Percentiles rank a stretch among this genome's conserved stretches.
Conservation (phyloP, 1,140 invertebrate species). For the Anadara kagoshimensis region DNA sequence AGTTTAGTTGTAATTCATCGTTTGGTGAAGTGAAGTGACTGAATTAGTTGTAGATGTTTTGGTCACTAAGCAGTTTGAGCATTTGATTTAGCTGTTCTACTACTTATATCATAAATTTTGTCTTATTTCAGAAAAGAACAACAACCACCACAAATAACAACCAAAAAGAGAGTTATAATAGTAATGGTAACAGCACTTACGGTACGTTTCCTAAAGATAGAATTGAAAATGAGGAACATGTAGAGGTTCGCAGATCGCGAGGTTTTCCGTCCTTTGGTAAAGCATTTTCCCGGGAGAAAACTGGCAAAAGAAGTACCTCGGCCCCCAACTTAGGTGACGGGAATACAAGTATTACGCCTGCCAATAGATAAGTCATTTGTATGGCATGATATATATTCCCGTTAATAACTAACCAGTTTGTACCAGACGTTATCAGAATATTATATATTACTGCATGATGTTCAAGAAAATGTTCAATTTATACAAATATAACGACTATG, state of each 20-base stretch:
- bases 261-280: constrained; percentile 82
- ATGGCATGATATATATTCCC: too few relatives aligned
- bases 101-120: constrained; percentile 23
- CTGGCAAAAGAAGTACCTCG: constrained; percentile 84
- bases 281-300: constrained; percentile 78
- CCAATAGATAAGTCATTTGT: constrained; percentile 17
- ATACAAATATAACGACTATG: too few relatives aligned
- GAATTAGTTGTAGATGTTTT: too few relatives aligned
- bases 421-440: too few relatives aligned
- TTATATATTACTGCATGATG: too few relatives aligned
- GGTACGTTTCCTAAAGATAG: constrained; percentile 66
- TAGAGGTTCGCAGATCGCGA: constrained; percentile 47
- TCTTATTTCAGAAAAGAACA: constrained; percentile 77
- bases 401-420: too few relatives aligned
- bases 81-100: too few relatives aligned
- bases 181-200: constrained; percentile 75
- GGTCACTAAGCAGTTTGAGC: too few relatives aligned
- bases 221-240: constrained; percentile 38
- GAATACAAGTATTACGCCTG: constrained; percentile 42
- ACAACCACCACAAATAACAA: constrained; percentile 74
- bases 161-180: constrained; percentile 69
- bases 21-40: too few relatives aligned
- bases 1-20: too few relatives aligned
- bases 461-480: too few relatives aligned
- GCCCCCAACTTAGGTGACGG: constrained; percentile 91